phyloP scores from a whole-genome alignment of 2,888 invertebrate genomes.

The Apotomis betuletana region DNA sequence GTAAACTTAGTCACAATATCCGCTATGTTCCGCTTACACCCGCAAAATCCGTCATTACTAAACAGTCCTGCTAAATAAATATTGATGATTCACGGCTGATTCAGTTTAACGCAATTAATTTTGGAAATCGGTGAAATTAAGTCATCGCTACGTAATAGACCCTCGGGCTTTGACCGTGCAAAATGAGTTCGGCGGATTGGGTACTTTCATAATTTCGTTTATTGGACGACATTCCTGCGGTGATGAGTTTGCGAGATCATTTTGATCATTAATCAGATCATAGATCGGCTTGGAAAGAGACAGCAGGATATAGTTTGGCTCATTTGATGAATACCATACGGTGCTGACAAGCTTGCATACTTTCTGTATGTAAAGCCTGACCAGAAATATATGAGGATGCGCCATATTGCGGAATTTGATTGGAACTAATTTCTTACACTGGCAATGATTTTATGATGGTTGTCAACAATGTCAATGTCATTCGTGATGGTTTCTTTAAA shows the following conservation, averaged over 20 bases:
- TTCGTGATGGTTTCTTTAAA: no score
- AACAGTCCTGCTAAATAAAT: not conserved
- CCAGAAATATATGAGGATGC: no score
- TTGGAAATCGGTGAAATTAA: slow-evolving; percentile 13
- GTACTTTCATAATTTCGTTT: slow-evolving; percentile 25
- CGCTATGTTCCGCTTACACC: not conserved
- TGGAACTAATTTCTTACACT: no score
- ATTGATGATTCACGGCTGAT: slow-evolving; percentile 5
- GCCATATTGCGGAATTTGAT: no score
- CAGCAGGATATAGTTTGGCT: no score
- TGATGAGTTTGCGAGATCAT: slow-evolving; percentile 1
- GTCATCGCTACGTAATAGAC: slow-evolving; percentile 19
- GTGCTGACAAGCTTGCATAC: no score
- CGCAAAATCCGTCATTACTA: not conserved
- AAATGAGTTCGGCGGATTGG: not conserved
- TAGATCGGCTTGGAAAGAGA: not conserved
- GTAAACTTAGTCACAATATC: not conserved
- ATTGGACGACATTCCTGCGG: slow-evolving; percentile 8
- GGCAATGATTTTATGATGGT: no score
- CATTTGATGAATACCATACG: no score
- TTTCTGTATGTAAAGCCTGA: no score
- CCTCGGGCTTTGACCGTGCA: not conserved
- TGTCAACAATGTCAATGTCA: no score
- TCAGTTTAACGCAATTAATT: slow-evolving; percentile 1
- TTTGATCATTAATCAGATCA: not conserved